Evolutionary conservation across 2,113 vertebrate genomes (phyloP), one percentile per base, ranked within the genome.

Genomic region (Bubo scandiacus): DNA sequence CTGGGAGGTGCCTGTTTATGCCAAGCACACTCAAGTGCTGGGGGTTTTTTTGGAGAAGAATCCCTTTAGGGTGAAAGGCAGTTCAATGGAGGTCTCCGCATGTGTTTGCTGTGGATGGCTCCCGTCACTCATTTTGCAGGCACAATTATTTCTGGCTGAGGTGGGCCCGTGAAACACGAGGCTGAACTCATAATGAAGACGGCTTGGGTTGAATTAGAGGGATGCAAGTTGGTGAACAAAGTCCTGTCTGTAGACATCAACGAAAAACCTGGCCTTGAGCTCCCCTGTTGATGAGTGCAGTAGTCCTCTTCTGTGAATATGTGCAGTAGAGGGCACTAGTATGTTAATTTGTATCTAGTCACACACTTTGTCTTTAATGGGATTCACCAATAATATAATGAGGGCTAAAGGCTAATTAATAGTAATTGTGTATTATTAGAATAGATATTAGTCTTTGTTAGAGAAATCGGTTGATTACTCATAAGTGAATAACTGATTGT

Each of bases 1-100:
- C 22, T 78, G n/a, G 7, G 12, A 82, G 32, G 9, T 63, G 27
- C 5, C 51, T 0, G 0, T n/a, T 79, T 61, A 36, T 55, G 19
- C 17, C 40, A 65, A 47, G 23, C 14, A 49, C 8, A 6, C 14
- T 67, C 78, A 86, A 61, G 77, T 12, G n/a, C 19, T 65, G 15
- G 10, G 18, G 1, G 1, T 1, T 5, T 32, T 30, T 36, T 26
- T 54, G 3, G n/a, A 71, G 45, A 49, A 78, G 54, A 61, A 86
- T 65, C 14, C 12, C 43, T 73, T 18, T 40, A 51, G 22, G 29
- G 21, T 47, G 30, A 77, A 77, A 81, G 45, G 20, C 32, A 42
- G 45, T 25, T 75, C 36, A 42, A 11, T 17, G 55, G 6, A 78
- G 43, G 13, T 49, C 19, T 65, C 23, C 1, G 0, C 0, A 0